These are phyloP conservation scores for Dasypolia templi DNA, from an alignment of 2,888 invertebrate genomes.

Conservation along the genomic window DNA sequence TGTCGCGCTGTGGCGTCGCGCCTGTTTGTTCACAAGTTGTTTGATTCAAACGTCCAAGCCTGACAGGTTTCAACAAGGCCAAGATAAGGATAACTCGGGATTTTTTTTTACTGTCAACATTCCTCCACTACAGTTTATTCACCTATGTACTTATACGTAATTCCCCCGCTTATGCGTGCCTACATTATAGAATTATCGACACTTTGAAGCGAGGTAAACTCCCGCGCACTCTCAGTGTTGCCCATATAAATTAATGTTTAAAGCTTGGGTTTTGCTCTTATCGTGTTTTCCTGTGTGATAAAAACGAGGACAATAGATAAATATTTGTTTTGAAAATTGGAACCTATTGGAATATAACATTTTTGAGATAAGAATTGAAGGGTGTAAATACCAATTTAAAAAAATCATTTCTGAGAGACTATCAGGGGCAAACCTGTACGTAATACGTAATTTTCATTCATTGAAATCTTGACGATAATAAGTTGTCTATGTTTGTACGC, in stretches of 20 bases:
- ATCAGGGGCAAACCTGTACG: neutral
- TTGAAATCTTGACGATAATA: neutral
- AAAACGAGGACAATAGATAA: conserved; percentile 19
- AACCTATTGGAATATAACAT: neutral
- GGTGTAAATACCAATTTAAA: neutral
- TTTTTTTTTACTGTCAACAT: neutral
- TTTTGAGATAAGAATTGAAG: neutral
- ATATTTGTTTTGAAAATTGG: conserved; percentile 11
- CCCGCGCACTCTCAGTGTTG: conserved; percentile 35
- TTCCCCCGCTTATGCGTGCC: conserved; percentile 30
- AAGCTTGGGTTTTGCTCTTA: conserved; percentile 41
- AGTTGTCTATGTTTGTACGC: neutral
- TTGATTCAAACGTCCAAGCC: too few relatives aligned
- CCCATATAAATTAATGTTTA: conserved; percentile 34
- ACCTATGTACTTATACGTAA: conserved; percentile 51
- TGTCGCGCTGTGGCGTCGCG: too few relatives aligned
- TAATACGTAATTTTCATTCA: neutral
- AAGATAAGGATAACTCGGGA: conserved; percentile 18
- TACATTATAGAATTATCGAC: neutral
- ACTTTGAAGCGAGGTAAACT: conserved; percentile 37
- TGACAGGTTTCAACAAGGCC: conserved; percentile 2
- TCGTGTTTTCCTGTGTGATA: conserved; percentile 39
- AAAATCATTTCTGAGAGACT: neutral
- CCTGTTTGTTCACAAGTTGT: too few relatives aligned
- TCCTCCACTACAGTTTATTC: conserved; percentile 35